Base-by-base conservation (phyloP, 2,797 vertebrate genomes). In the Morus bassanus region DNA sequence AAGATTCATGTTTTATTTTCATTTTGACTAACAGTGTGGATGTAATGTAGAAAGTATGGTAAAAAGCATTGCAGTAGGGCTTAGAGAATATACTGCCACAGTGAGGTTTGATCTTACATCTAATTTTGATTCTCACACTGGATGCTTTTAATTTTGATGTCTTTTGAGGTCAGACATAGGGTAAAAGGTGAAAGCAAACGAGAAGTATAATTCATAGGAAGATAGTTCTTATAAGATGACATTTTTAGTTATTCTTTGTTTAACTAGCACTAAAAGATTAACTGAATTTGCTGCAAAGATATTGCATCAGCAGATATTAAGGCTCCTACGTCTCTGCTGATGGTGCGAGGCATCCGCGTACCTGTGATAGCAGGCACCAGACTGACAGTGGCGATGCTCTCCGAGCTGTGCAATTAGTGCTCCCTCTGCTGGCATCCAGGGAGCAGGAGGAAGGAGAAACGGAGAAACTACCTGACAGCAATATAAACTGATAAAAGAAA, bases 261-360 rank as follows among this genome's bases (percentile, higher is more conserved):
- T 72, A 83, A 43, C 43, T 61, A 31, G 45, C 43, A 59, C 61
- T 72, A 24, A 31, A 77, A 87, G n/a, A 48, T 53, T 22, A 77
- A 53, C 43, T 79, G 39, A 70, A 46, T 92, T 76, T 64, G 13
- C 78, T 83, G 51, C 50, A 39, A 33, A 85, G 70, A 4, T 68
- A 31, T 5, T n/a, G 8, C 24, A 33, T 84, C 48, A 7, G 30
- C 48, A 75, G 51, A 7, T 67, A 9, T 53, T 56, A 41, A 39
- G 60, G 48, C 86, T 69, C 6, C 81, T 16, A 19, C 1, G 0
- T 45, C 37, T 57, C 23, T 13, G 31, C 74, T 87, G 56, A 21
- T 25, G 45, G 57, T 41, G 60, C 0, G 0, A 18, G 23, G 28
- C 16, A 11, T 35, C 30, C 0, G 1, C 0, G 0, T 18, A 12